phyloP scores from a whole-genome alignment of 2,113 vertebrate genomes.

The Ariopsis seemanni region DNA sequence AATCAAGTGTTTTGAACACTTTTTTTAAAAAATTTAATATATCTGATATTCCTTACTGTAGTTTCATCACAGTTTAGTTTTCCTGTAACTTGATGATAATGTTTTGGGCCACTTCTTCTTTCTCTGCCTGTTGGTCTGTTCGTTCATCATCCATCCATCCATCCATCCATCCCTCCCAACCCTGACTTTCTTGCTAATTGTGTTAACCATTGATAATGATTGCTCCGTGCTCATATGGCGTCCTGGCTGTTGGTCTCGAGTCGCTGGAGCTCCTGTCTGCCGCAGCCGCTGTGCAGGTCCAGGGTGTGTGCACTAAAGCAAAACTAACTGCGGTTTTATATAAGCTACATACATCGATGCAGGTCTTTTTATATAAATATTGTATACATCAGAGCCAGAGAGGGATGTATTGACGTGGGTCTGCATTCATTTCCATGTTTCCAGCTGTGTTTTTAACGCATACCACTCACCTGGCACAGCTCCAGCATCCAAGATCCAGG shows the following conservation, averaged over 20 bases:
- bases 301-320: slow-evolving; percentile 36
- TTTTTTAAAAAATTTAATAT: not conserved
- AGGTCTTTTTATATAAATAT: not conserved
- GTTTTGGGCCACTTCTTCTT: slow-evolving; percentile 47
- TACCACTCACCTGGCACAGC: slow-evolving; percentile 66
- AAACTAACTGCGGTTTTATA: slow-evolving; percentile 23
- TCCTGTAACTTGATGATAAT: not conserved
- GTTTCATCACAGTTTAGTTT: slow-evolving; percentile 11
- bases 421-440: slow-evolving; percentile 13
- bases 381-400: not conserved
- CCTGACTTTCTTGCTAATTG: slow-evolving; percentile 50
- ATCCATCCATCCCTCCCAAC: slow-evolving; percentile 52
- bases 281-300: slow-evolving; percentile 8
- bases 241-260: slow-evolving; percentile 34
- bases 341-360: too few relatives aligned
- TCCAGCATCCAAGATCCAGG: slow-evolving; percentile 53
- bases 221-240: slow-evolving; percentile 42
- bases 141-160: slow-evolving; percentile 50
- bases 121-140: slow-evolving; percentile 27
- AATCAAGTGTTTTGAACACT: slow-evolving; percentile 4
- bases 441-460: slow-evolving; percentile 21
- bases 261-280: slow-evolving; percentile 9
- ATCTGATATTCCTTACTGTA: not conserved
- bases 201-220: slow-evolving; percentile 59
- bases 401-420: slow-evolving; percentile 38